phyloP scores from a whole-genome alignment of 2,888 invertebrate species.

The Tenthredo notha region DNA sequence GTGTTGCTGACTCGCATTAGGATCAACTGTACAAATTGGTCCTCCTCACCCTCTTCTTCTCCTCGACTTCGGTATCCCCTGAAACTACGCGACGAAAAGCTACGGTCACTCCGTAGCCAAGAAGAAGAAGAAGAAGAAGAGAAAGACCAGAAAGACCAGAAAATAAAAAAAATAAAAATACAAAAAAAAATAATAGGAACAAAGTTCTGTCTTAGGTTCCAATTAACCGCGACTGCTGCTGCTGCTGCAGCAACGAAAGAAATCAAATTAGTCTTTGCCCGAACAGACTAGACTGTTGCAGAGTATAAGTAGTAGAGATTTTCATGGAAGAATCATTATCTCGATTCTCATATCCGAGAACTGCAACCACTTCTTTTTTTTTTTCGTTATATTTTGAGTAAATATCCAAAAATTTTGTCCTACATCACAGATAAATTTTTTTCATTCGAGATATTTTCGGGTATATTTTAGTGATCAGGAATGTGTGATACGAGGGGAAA shows the following conservation, averaged over 20 bases:
- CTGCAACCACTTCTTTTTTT: too few species aligned
- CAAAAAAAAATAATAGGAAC: not conserved
- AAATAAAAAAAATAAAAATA: not conserved
- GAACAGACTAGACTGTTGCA: not conserved
- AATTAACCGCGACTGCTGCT: conserved; percentile 43
- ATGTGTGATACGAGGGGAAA: not conserved
- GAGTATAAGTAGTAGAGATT: not conserved
- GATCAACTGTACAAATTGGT: conserved; percentile 66
- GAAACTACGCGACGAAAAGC: conserved; percentile 6
- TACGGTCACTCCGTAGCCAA: conserved; percentile 8
- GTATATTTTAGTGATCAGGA: not conserved
- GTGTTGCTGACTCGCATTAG: conserved; percentile 60
- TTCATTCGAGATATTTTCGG: not conserved
- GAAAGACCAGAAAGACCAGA: not conserved
- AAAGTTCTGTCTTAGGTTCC: conserved; percentile 36
- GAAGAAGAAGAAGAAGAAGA: not conserved
- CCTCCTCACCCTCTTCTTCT: conserved; percentile 43
- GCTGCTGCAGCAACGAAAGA: conserved; percentile 15
- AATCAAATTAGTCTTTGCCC: conserved; percentile 16
- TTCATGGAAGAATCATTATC: conserved; percentile 3
- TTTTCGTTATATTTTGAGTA: not conserved
- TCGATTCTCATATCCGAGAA: conserved; percentile 2
- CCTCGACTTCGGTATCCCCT: not conserved
- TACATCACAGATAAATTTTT: not conserved
- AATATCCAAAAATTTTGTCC: too few species aligned